Percentiles rank a stretch among this genome's conserved stretches.
These are phyloP conservation scores for Escarpia spicata DNA, from an alignment of 2,888 invertebrate species.

Conservation along the genomic window DNA sequence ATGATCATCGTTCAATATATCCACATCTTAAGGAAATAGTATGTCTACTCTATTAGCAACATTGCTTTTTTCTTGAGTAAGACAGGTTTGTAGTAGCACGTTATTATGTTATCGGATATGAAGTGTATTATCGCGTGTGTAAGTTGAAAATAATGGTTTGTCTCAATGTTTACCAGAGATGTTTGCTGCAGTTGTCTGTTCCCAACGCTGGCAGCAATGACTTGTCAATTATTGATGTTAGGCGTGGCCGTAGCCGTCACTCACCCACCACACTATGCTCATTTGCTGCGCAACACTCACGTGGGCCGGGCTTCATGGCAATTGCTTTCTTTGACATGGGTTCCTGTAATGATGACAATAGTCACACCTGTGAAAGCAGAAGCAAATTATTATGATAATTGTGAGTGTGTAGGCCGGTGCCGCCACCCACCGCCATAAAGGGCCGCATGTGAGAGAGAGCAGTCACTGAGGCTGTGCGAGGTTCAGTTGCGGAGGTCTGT, in stretches of 20 bases:
- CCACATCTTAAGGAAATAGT: neutral
- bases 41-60: neutral
- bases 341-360: neutral
- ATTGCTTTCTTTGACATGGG: neutral
- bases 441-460: neutral
- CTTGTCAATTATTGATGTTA: neutral
- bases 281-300: neutral
- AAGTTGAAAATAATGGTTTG: neutral
- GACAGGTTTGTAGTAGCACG: neutral
- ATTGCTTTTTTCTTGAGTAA: neutral
- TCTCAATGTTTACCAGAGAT: conserved; percentile 2
- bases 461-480: neutral
- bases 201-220: neutral
- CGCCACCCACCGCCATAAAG: neutral
- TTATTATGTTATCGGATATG: neutral
- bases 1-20: neutral
- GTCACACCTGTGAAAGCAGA: neutral
- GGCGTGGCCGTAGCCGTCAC: neutral
- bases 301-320: neutral
- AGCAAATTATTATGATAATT: conserved; percentile 16
- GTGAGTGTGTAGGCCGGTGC: neutral
- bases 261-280: neutral
- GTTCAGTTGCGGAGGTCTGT: neutral
- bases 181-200: neutral
- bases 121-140: neutral